Evolutionary conservation across 64 coral and sea anemone species (phyloP).

Genomic region (Porites australiensis): DNA sequence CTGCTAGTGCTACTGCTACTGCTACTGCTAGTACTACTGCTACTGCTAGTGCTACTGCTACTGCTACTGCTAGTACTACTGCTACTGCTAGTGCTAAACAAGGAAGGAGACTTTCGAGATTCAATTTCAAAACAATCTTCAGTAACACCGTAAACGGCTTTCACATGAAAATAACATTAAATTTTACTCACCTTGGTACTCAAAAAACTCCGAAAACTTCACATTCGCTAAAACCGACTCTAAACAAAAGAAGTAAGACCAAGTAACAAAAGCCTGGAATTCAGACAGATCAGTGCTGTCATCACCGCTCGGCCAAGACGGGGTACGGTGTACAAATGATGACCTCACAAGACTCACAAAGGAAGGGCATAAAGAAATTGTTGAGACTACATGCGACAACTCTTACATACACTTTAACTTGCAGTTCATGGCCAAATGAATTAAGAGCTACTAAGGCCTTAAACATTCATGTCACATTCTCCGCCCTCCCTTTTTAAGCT

Average conservation of each 20-base stretch:
- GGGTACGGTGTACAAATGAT: background rate
- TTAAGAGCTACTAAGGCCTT: constrained; percentile 19
- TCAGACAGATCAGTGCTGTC: constrained; percentile 27
- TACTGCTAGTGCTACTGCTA: rapidly evolving
- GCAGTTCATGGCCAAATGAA: background rate
- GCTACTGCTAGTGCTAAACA: background rate
- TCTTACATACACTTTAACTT: background rate
- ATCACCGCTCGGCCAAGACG: constrained; percentile 14
- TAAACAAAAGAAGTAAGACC: too few relatives aligned
- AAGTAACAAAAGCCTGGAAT: background rate
- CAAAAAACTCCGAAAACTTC: too few relatives aligned
- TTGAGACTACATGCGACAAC: constrained; percentile 20
- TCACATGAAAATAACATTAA: constrained; percentile 22
- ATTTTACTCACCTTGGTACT: background rate
- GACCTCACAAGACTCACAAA: constrained; percentile 13
- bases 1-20: too few relatives aligned
- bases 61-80: too few relatives aligned
- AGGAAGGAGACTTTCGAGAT: constrained; percentile 12
- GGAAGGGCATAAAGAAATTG: background rate
- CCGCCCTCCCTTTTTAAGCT: constrained; percentile 17
- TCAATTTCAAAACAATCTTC: constrained; percentile 24
- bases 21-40: too few relatives aligned
- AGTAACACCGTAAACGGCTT: constrained; percentile 4
- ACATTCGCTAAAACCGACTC: too few relatives aligned
- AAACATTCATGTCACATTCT: constrained; percentile 27